These are phyloP conservation scores for Drosophila histrio DNA, from an alignment of 2,888 invertebrate genomes.

Conservation along the genomic window DNA sequence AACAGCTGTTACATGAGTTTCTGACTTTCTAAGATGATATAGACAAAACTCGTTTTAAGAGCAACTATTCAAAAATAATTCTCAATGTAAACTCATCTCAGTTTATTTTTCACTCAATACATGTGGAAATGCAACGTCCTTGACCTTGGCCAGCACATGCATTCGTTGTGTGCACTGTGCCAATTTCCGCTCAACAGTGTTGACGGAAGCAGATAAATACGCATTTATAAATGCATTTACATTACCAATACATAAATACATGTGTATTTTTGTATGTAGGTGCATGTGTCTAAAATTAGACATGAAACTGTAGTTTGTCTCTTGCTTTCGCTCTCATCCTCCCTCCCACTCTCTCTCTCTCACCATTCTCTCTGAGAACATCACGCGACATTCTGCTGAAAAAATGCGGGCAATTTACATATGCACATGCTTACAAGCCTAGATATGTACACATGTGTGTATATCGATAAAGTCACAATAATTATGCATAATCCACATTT, in stretches of 20 bases:
- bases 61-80: neutral
- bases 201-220: constrained; percentile 58
- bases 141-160: constrained; percentile 59
- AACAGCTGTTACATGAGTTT: constrained; percentile 33
- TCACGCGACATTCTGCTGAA: constrained; percentile 37
- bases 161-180: constrained; percentile 38
- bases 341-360: neutral
- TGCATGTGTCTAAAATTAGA: constrained; percentile 39
- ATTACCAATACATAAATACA: neutral
- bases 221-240: constrained; percentile 25
- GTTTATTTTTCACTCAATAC: constrained; percentile 3
- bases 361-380: constrained; percentile 8
- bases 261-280: neutral
- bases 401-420: neutral
- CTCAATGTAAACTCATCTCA: neutral
- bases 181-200: constrained; percentile 71
- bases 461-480: neutral
- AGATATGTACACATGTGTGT: neutral
- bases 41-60: constrained; percentile 15
- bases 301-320: constrained; percentile 10
- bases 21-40: constrained; percentile 24
- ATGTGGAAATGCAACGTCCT: constrained; percentile 59
- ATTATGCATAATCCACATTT: neutral
- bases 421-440: neutral
- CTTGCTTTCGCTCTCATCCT: neutral